Conservation (phyloP, 2,113 vertebrate genomes). For the Phoenicopterus ruber region DNA sequence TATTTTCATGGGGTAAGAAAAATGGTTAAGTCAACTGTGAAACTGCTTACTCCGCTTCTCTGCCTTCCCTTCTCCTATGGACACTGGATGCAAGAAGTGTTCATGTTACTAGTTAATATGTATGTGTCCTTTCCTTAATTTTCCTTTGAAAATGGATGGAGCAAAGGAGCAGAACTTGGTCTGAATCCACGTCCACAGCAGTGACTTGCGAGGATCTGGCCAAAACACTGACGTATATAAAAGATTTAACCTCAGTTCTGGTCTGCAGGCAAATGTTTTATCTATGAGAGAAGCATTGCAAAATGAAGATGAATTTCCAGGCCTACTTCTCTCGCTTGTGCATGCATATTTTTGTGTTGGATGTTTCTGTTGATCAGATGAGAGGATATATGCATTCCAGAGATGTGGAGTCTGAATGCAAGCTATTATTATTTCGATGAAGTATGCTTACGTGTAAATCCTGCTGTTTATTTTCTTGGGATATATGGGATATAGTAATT, state of each 20-base stretch:
- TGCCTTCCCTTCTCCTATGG: background rate
- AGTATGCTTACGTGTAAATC: background rate
- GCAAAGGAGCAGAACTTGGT: background rate
- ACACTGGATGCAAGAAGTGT: background rate
- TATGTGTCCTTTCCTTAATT: background rate
- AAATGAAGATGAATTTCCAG: background rate
- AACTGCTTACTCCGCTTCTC: background rate
- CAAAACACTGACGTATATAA: background rate
- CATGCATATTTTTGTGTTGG: background rate
- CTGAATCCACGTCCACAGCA: background rate
- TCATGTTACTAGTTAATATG: background rate
- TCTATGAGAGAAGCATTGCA: background rate
- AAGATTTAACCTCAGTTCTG: background rate
- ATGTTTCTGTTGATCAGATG: background rate
- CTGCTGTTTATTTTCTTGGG: background rate
- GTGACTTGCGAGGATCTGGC: background rate
- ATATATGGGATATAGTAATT: background rate
- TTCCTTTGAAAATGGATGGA: constrained; percentile 25
- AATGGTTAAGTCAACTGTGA: background rate
- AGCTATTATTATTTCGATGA: background rate
- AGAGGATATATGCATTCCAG: background rate
- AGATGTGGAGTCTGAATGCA: background rate
- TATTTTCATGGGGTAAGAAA: background rate
- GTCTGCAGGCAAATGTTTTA: background rate
- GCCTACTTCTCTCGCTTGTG: background rate